Base-by-base conservation (phyloP, 2,113 vertebrate genomes). In the Formicarius rufipectus region DNA sequence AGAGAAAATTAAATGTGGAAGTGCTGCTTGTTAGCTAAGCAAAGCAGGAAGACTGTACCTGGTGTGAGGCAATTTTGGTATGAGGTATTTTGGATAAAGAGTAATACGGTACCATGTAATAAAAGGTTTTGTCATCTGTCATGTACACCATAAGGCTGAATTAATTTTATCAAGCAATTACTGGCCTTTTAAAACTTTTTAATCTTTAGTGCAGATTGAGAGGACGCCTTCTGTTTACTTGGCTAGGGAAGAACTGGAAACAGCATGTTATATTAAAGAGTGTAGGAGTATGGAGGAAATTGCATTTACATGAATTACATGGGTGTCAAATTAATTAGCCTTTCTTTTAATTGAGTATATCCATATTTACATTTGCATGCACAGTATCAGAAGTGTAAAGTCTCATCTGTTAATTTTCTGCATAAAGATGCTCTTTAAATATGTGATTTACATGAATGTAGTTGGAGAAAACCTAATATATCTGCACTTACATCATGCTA, bases 381-480 rank as follows among this genome's bases (percentile, higher is more conserved):
- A 60, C 19, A 20, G n/a, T 67, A 91, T 75, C 63, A 76, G 49
- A 89, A 76, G 39, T 74, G 49, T 40, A 67, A 59, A 89, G 79
- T 83, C 73, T 71, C 14, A 84, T 50, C 59, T 90, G 23, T 82
- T 90, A 66, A 74, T 85, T 83, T 73, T 37, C 55, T 91, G 40
- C 63, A 50, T 52, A 76, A 75, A 84, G 35, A 22, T 1, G 1
- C 76, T 85, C 45, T 77, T 88, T 67, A 83, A 76, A 76, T 40
- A 58, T 20, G 9, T 40, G 42, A 31, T 37, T 89, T 69, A 42
- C 0, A 7, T 47, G 27, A 83, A 5, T 66, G 16, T 80, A 50
- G 23, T 18, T 63, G 31, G n/a, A 83, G 58, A 49, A 87, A 79
- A 50, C 20, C 24, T 52, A 19, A 44, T 56, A 4, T n/a, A 17